These are phyloP conservation scores for Pollenia amentaria DNA, from an alignment of 2,888 invertebrate species.

Conservation along the genomic window DNA sequence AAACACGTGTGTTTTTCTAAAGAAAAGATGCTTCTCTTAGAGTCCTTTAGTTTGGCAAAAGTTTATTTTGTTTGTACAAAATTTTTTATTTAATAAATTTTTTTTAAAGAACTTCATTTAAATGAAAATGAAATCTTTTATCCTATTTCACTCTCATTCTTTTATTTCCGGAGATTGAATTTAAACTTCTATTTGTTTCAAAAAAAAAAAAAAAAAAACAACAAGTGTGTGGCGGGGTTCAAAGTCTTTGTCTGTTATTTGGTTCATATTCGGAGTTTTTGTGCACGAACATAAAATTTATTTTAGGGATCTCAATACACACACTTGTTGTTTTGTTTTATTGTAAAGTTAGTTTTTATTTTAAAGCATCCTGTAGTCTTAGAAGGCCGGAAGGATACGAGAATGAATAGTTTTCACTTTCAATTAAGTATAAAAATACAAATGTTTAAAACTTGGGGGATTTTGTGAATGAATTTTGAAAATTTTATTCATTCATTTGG, in stretches of 20 bases:
- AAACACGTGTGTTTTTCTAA: constrained; percentile 48
- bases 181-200: constrained; percentile 21
- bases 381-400: constrained; percentile 66
- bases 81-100: constrained; percentile 18
- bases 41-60: neutral
- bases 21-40: neutral
- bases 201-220: constrained; percentile 26
- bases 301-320: constrained; percentile 16
- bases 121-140: constrained; percentile 67
- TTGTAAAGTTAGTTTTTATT: constrained; percentile 37
- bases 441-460: constrained; percentile 6
- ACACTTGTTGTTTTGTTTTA: constrained; percentile 62
- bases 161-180: constrained; percentile 66
- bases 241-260: constrained; percentile 42
- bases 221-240: constrained; percentile 60
- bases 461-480: neutral
- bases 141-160: constrained; percentile 56
- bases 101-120: constrained; percentile 17
- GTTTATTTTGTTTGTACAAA: constrained; percentile 45
- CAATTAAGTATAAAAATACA: constrained; percentile 16
- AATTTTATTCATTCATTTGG: too few relatives aligned
- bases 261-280: constrained; percentile 18
- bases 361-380: constrained; percentile 63
- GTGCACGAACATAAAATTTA: constrained; percentile 2
- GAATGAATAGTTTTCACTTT: constrained; percentile 72